Percentiles rank a stretch among this genome's conserved stretches.
These are phyloP conservation scores for Scartelaos histophorus DNA, from an alignment of 2,113 vertebrate species.

Conservation along the genomic window DNA sequence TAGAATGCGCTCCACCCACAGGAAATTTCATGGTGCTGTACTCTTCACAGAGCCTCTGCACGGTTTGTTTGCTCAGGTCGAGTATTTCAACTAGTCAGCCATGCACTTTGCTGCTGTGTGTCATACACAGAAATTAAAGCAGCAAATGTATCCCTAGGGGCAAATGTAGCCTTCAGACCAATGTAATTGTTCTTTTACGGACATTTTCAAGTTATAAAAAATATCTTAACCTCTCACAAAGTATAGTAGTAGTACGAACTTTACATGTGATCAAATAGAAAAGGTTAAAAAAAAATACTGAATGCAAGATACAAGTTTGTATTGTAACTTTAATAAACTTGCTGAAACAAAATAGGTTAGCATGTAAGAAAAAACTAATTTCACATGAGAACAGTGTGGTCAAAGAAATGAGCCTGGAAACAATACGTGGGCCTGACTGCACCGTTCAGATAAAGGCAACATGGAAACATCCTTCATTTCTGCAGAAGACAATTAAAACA, in stretches of 20 bases:
- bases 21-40: constrained; percentile 23
- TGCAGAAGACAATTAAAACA: constrained; percentile 45
- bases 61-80: neutral
- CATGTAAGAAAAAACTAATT: constrained; percentile 92
- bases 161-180: too few relatives aligned
- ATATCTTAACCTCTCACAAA: neutral
- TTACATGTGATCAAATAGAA: constrained; percentile 9
- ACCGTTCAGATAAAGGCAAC: constrained; percentile 79
- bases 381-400: constrained; percentile 87
- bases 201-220: neutral
- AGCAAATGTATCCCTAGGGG: too few relatives aligned
- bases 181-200: too few relatives aligned
- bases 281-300: constrained; percentile 25
- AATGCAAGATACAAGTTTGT: constrained; percentile 55
- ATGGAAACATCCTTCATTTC: constrained; percentile 66
- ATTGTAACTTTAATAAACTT: constrained; percentile 98
- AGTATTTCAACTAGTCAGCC: neutral
- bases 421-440: constrained; percentile 48
- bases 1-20: constrained; percentile 32
- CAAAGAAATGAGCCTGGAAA: constrained; percentile 83
- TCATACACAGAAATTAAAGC: too few relatives aligned
- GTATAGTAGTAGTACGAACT: neutral
- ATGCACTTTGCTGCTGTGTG: too few relatives aligned
- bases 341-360: constrained; percentile 93
- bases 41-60: neutral